phyloP scores from a whole-genome alignment of 2,797 vertebrate species.

The Odontamblyopus rebecca region DNA sequence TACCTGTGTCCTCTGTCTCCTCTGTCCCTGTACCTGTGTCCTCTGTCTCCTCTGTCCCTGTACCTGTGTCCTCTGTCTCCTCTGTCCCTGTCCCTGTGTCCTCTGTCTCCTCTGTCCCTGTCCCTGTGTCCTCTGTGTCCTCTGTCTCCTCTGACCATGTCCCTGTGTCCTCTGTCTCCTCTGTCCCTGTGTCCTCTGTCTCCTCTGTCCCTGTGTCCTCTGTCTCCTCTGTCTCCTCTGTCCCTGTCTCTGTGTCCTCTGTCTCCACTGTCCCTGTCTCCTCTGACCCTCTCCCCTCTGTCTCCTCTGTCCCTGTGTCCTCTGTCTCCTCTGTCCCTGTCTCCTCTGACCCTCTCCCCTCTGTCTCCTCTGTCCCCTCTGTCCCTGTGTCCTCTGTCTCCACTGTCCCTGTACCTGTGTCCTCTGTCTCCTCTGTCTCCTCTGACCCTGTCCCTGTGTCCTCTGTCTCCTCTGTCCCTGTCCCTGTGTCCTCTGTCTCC shows the following conservation, averaged over 20 bases:
- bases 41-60: neutral
- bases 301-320: no score
- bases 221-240: neutral
- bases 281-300: neutral
- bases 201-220: neutral
- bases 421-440: neutral
- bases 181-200: no score
- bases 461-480: neutral
- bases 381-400: neutral
- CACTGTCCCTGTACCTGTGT: no score
- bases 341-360: no score
- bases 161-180: no score
- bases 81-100: no score
- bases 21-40: no score
- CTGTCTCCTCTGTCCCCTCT: neutral
- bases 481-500: slow-evolving; percentile 62
- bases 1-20: no score
- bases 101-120: neutral
- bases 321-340: no score
- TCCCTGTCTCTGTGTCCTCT: neutral
- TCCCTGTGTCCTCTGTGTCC: neutral
- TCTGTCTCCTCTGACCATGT: no score
- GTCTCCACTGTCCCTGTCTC: neutral
- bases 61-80: no score
- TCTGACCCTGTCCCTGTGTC: neutral